These are phyloP conservation scores for Catocala nupta DNA, from an alignment of 2,888 invertebrate genomes.

Conservation along the genomic window DNA sequence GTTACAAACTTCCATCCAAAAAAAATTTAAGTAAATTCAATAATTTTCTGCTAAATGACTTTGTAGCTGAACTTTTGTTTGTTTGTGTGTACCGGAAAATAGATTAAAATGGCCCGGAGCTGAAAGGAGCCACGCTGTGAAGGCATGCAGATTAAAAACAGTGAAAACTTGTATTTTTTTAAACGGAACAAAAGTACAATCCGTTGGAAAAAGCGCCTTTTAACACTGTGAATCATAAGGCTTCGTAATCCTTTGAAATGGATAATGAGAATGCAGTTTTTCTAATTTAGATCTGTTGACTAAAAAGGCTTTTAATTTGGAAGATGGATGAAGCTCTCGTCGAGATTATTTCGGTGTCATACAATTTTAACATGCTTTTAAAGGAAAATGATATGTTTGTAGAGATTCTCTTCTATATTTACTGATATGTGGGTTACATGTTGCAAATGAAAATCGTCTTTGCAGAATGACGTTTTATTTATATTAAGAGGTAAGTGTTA, in stretches of 20 bases:
- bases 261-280: conserved; percentile 39
- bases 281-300: conserved; percentile 20
- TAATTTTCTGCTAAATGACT: conserved; percentile 67
- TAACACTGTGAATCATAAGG: conserved; percentile 35
- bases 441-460: too few relatives aligned
- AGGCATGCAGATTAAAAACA: conserved; percentile 83
- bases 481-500: too few relatives aligned
- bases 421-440: too few relatives aligned
- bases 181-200: conserved; percentile 67
- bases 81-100: conserved; percentile 69
- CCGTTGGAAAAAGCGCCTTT: conserved; percentile 47
- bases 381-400: too few relatives aligned
- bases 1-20: conserved; percentile 25
- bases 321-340: conserved; percentile 3
- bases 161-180: conserved; percentile 64
- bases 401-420: too few relatives aligned
- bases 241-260: conserved; percentile 44
- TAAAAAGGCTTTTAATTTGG: conserved; percentile 12
- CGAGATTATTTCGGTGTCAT: not conserved
- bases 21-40: conserved; percentile 42
- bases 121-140: conserved; percentile 71
- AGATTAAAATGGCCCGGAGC: conserved; percentile 83
- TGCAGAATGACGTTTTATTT: too few relatives aligned
- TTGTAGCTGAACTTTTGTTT: conserved; percentile 64
- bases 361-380: not conserved